Conservation (phyloP, 1,140 invertebrate genomes). For the Papilio polytes region DNA sequence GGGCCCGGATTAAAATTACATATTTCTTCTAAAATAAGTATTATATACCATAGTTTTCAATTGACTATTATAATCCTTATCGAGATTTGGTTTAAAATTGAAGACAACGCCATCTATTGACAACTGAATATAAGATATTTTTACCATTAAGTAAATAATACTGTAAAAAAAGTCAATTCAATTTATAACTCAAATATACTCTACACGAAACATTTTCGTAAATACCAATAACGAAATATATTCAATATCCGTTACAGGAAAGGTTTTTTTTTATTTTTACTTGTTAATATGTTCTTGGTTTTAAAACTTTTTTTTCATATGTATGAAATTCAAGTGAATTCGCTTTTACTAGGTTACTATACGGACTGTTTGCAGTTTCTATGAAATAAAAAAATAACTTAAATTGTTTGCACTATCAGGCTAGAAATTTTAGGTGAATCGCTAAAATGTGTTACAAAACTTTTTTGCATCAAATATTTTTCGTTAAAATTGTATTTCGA, state of each 20-base stretch:
- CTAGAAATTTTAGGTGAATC: constrained; percentile 23
- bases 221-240: not conserved
- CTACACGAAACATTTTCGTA: no score
- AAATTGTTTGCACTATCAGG: constrained; percentile 26
- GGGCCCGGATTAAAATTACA: no score
- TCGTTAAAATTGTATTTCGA: not conserved
- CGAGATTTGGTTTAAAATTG: no score
- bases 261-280: not conserved
- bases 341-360: not conserved
- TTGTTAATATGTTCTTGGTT: not conserved
- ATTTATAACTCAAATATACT: no score
- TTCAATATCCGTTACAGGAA: not conserved
- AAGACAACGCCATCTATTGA: no score
- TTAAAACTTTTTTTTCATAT: not conserved
- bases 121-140: no score
- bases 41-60: no score
- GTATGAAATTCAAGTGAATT: not conserved
- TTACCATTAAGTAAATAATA: no score
- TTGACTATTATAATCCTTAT: no score
- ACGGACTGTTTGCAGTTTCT: not conserved
- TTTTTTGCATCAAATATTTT: constrained; percentile 14
- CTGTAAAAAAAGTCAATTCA: no score
- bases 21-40: no score
- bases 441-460: not conserved
- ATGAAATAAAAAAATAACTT: not conserved